Conservation (phyloP, 2,113 vertebrate species). For the Stigmatopora argus region DNA sequence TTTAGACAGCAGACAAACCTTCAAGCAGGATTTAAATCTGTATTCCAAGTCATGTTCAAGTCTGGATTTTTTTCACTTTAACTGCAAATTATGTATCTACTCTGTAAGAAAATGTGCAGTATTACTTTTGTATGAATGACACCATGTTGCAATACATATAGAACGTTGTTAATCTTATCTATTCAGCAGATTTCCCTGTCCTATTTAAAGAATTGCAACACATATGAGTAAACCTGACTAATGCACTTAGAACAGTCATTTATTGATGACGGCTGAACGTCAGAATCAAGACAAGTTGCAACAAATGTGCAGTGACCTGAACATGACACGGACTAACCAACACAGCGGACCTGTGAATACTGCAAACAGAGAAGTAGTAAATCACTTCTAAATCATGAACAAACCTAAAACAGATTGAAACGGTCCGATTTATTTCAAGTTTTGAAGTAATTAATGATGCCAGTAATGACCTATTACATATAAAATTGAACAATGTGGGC, state of each 20-base stretch:
- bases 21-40: neutral
- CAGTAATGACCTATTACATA: neutral
- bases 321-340: neutral
- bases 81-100: neutral
- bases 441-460: neutral
- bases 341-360: neutral
- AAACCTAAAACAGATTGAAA: neutral
- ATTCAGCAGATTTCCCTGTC: neutral
- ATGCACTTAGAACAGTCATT: neutral
- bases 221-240: neutral
- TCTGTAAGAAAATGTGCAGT: neutral
- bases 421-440: neutral
- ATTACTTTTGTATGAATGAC: neutral
- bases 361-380: neutral
- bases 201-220: neutral
- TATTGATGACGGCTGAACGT: neutral
- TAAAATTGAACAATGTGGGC: neutral
- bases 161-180: neutral
- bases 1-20: slow-evolving; percentile 22
- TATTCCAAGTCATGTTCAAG: neutral
- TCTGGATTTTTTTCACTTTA: neutral
- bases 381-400: neutral
- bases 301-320: slow-evolving; percentile 1
- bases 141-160: neutral
- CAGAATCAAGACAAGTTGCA: neutral